Percentiles rank a stretch among this genome's conserved stretches.
These are phyloP conservation scores for Synaphobranchus kaupii DNA, from an alignment of 2,797 vertebrate species.

Conservation along the genomic window DNA sequence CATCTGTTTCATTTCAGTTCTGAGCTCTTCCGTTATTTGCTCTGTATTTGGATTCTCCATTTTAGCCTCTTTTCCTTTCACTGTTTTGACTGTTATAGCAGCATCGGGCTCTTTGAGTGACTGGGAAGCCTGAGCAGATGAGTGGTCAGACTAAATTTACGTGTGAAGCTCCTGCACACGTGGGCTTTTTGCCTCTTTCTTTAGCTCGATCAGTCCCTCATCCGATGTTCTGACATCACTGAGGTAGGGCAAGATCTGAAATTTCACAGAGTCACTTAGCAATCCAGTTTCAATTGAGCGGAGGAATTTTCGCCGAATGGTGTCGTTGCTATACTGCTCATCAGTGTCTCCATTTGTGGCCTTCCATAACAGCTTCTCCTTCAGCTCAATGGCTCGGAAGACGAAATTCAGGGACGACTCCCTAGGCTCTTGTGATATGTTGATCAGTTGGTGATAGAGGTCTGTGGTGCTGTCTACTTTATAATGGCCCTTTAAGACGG, in stretches of 20 bases:
- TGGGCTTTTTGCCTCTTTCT: slow-evolving; percentile 23
- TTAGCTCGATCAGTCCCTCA: slow-evolving; percentile 16
- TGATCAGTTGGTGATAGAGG: slow-evolving; percentile 34
- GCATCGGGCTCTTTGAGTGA: background rate
- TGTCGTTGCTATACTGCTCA: slow-evolving; percentile 30
- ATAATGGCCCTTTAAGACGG: slow-evolving; percentile 17
- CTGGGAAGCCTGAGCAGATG: background rate
- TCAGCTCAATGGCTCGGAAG: slow-evolving; percentile 21
- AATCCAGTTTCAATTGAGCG: slow-evolving; percentile 31
- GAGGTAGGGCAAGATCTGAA: slow-evolving; percentile 11
- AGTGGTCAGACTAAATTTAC: background rate
- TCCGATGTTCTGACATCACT: slow-evolving; percentile 9
- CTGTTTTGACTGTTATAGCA: slow-evolving; percentile 5
- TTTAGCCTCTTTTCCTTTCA: slow-evolving; percentile 25
- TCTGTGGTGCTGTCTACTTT: slow-evolving; percentile 31
- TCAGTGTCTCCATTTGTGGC: slow-evolving; percentile 34
- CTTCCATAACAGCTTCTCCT: slow-evolving; percentile 16
- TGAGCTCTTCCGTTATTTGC: slow-evolving; percentile 26
- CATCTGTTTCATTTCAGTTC: slow-evolving; percentile 30
- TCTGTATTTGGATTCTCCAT: slow-evolving; percentile 16
- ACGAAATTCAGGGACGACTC: slow-evolving; percentile 6
- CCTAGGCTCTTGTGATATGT: background rate
- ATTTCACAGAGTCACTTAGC: background rate
- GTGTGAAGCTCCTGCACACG: slow-evolving; percentile 18
- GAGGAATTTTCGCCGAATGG: slow-evolving; percentile 42